Conservation (phyloP, 2,888 invertebrate genomes). For the Desoria tigrina region DNA sequence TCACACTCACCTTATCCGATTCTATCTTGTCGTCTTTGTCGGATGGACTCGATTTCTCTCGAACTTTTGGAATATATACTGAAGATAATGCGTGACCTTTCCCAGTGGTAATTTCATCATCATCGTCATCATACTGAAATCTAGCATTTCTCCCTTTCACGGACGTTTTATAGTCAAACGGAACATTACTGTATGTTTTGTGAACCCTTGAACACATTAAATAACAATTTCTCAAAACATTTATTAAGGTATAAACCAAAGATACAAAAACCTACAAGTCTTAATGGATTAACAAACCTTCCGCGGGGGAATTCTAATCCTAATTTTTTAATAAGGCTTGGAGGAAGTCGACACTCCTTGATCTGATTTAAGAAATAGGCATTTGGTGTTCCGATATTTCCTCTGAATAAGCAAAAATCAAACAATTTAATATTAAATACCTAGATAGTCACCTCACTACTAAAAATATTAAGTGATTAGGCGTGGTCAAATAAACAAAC, state of each 20-base stretch:
- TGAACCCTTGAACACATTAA: constrained; percentile 50
- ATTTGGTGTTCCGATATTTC: constrained; percentile 63
- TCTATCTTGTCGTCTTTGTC: constrained; percentile 28
- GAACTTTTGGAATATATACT: constrained; percentile 15
- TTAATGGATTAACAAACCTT: constrained; percentile 41
- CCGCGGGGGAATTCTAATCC: constrained; percentile 56
- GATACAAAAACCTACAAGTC: not conserved
- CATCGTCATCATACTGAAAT: constrained; percentile 24
- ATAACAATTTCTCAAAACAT: not conserved
- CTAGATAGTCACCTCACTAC: no score
- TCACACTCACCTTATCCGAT: constrained; percentile 27
- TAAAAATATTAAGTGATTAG: no score
- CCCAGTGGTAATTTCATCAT: constrained; percentile 45
- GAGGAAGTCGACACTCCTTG: constrained; percentile 58
- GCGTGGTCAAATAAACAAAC: not conserved
- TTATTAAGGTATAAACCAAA: not conserved
- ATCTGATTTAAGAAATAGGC: constrained; percentile 59
- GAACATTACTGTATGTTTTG: constrained; percentile 58
- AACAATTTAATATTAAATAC: no score
- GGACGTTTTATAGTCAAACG: constrained; percentile 55
- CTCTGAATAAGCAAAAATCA: constrained; percentile 54
- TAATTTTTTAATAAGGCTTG: constrained; percentile 58
- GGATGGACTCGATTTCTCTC: not conserved
- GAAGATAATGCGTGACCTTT: constrained; percentile 50
- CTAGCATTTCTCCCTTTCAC: constrained; percentile 5